Base-by-base conservation (phyloP, 2,797 vertebrate genomes). In the Choloepus didactylus region DNA sequence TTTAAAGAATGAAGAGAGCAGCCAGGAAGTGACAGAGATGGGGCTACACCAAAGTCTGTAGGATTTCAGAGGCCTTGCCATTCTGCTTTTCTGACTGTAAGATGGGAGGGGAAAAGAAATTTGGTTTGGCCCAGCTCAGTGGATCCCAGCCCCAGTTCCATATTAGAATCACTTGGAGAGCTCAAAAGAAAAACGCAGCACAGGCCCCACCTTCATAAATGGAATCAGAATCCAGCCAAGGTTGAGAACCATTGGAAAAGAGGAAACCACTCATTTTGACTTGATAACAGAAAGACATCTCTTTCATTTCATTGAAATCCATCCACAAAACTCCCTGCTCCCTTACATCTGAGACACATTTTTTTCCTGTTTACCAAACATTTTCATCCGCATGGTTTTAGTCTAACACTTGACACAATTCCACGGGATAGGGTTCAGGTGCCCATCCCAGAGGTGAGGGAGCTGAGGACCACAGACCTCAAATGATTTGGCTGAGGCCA, bases 351-450 rank as follows among this genome's bases (percentile, higher is more conserved):
- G 44, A 25, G 80, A 54, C 51, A 14, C 2, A 15, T 35, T n/a
- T 76, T 88, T 70, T 67, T 92, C 31, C 62, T 54, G 16, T 84
- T 89, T 49, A 75, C 1, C 84, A 73, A 86, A 66, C 27, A 93
- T 27, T 49, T 54, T 49, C 16, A 60, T 49, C 51, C 38, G n/a
- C 25, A 25, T 10, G 38, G 56, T 31, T 85, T n/a, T 87, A 16
- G 82, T 18, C 69, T 15, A n/a, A 9, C 56, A 14, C 15, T 59
- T 49, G 66, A 38, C 73, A 41, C 41, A 35, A 8, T 35, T 60
- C 49, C 75, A 27, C 44, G n/a, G 19, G 18, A n/a, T 6, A 29
- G 6, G 9, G 18, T 21, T 46, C 11, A 6, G 5, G 2, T 3
- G 64, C 27, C 73, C 27, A 4, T 49, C 46, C 56, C 31, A 54